Conservation (phyloP, 2,888 invertebrate species). For the Tridacna crocea region DNA sequence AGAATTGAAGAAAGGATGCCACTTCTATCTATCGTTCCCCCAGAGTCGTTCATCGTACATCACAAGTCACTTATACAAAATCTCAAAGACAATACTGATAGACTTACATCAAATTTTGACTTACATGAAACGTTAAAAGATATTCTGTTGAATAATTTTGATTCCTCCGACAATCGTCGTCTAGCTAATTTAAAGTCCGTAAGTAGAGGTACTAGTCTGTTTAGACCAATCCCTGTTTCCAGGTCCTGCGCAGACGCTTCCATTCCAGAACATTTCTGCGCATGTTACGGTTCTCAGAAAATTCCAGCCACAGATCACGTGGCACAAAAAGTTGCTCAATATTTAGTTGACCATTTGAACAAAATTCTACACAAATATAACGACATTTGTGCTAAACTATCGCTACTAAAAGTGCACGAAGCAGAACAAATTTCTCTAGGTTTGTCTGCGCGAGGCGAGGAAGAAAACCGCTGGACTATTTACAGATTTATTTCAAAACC, state of each 20-base stretch:
- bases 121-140: constrained; percentile 92
- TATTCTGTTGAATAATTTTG: constrained; percentile 85
- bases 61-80: constrained; percentile 88
- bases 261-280: constrained; percentile 97
- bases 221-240: constrained; percentile 86
- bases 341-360: constrained; percentile 71
- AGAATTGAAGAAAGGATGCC: constrained; percentile 96
- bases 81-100: constrained; percentile 87
- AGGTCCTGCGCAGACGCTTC: constrained; percentile 94
- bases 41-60: constrained; percentile 88
- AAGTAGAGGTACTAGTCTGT: constrained; percentile 81
- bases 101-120: constrained; percentile 94
- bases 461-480: constrained; percentile 59
- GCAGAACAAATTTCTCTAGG: constrained; percentile 51
- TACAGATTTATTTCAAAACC: constrained; percentile 89
- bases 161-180: not conserved
- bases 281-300: constrained; percentile 92
- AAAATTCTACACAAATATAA: constrained; percentile 65
- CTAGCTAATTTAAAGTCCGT: not conserved
- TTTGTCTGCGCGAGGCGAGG: constrained; percentile 51
- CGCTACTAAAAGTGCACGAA: constrained; percentile 69
- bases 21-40: constrained; percentile 91
- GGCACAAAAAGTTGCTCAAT: constrained; percentile 86
- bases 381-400: constrained; percentile 88
- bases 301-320: constrained; percentile 86